A percentile compares a stretch with the other conserved stretches of the same genome.
These are phyloP conservation scores for Spondyliosoma cantharus DNA, from an alignment of 2,797 vertebrate species.

Conservation along the genomic window DNA sequence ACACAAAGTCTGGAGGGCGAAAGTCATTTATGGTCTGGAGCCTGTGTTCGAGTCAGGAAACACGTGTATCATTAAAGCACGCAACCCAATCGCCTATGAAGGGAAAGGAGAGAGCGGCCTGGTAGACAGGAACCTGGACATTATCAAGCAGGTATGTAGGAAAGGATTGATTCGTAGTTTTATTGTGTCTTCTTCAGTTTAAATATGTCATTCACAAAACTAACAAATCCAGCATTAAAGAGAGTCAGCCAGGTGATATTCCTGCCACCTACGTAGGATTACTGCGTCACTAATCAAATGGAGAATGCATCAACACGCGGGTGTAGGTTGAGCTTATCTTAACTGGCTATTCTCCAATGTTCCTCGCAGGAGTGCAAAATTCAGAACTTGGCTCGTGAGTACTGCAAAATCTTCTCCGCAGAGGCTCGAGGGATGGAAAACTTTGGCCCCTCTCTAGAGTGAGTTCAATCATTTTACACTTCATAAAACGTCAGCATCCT, in stretches of 20 bases:
- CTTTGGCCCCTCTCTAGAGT: constrained; percentile 92
- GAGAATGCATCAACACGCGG: constrained; percentile 24
- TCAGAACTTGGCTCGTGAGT: constrained; percentile 95
- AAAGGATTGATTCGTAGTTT: constrained; percentile 12
- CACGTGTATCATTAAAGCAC: constrained; percentile 91
- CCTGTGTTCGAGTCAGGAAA: constrained; percentile 93
- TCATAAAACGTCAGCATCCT: neutral
- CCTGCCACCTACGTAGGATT: constrained; percentile 52
- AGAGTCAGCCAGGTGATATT: constrained; percentile 13
- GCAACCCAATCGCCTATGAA: constrained; percentile 89
- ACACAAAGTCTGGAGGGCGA: constrained; percentile 90
- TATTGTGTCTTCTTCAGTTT: neutral
- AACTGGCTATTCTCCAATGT: constrained; percentile 54
- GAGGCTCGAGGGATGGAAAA: constrained; percentile 87
- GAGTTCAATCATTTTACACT: constrained; percentile 74
- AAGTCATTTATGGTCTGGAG: constrained; percentile 95
- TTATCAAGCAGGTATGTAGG: constrained; percentile 88
- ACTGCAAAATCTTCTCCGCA: constrained; percentile 95
- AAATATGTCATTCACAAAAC: neutral
- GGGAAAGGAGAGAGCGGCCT: constrained; percentile 90
- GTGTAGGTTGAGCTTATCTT: constrained; percentile 38
- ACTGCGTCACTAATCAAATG: constrained; percentile 43
- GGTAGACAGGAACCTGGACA: constrained; percentile 90
- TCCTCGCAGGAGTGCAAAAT: constrained; percentile 90
- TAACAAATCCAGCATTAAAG: constrained; percentile 18